A percentile compares a stretch with the other conserved stretches of the same genome.
phyloP scores from a whole-genome alignment of 2,113 vertebrate species.

The Barbus barbus region DNA sequence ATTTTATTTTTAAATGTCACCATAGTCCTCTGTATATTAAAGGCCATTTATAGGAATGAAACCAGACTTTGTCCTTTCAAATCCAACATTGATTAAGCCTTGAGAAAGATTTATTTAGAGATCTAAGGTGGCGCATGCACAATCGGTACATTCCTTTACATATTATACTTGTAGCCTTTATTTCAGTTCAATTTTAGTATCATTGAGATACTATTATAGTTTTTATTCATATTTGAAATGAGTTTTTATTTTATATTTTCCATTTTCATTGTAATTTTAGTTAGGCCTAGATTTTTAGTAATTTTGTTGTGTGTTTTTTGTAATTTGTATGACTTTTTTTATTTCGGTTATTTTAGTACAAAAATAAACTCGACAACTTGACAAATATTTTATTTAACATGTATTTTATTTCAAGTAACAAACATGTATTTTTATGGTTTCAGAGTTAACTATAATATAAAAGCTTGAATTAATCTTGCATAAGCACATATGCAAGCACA shows the following conservation, averaged over 20 bases:
- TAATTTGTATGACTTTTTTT: neutral
- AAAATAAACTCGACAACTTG: neutral
- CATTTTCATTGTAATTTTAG: neutral
- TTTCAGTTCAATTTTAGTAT: too few relatives aligned
- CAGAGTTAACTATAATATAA: neutral
- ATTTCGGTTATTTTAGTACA: neutral
- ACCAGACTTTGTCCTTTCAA: neutral
- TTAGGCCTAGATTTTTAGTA: neutral
- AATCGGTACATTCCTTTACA: neutral
- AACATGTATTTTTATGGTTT: neutral
- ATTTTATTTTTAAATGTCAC: neutral
- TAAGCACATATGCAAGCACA: neutral
- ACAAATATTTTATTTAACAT: neutral
- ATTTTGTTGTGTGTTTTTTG: neutral
- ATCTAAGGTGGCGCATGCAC: too few relatives aligned
- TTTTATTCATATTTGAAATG: neutral
- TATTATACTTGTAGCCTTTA: neutral
- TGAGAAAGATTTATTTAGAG: neutral
- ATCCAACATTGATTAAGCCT: neutral
- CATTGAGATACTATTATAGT: neutral
- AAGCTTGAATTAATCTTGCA: neutral
- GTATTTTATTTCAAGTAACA: too few relatives aligned
- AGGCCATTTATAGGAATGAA: too few relatives aligned
- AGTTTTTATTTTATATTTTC: neutral
- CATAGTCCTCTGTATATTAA: neutral